A percentile compares a stretch with the other conserved stretches of the same genome.
phyloP scores from a whole-genome alignment of 2,797 vertebrate genomes.

The Pseudomugil tenellus region DNA sequence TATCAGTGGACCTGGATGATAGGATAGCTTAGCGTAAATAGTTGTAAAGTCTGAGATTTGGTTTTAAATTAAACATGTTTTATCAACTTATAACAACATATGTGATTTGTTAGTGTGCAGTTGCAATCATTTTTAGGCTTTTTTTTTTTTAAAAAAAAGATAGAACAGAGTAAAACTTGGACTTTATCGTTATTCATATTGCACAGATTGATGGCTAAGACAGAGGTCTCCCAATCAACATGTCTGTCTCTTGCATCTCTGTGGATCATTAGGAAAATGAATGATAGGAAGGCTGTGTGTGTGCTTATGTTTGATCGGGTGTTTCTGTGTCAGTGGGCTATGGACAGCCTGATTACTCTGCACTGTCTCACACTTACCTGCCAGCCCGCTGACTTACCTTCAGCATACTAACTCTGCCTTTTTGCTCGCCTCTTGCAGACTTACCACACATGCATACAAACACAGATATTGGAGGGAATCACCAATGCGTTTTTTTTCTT shows the following conservation, averaged over 20 bases:
- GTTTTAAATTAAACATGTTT: slow-evolving; percentile 4
- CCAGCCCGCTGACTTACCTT: slow-evolving; percentile 73
- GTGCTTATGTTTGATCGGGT: slow-evolving; percentile 18
- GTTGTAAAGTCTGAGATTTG: not conserved
- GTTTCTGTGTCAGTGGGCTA: slow-evolving; percentile 66
- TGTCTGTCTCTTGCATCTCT: slow-evolving; percentile 67
- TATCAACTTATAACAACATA: not conserved
- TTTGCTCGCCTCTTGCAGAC: slow-evolving; percentile 19
- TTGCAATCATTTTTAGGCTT: slow-evolving; percentile 17
- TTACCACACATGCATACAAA: slow-evolving; percentile 30
- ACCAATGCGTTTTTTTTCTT: slow-evolving; percentile 84
- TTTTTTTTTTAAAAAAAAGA: no score
- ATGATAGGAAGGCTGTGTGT: slow-evolving; percentile 49
- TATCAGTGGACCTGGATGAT: no score
- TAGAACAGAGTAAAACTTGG: slow-evolving; percentile 47
- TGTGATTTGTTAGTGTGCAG: slow-evolving; percentile 8
- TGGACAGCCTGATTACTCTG: slow-evolving; percentile 74
- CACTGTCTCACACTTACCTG: slow-evolving; percentile 77
- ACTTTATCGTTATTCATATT: slow-evolving; percentile 64
- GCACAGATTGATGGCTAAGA: slow-evolving; percentile 68
- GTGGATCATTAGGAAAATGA: slow-evolving; percentile 81
- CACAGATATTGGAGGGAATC: slow-evolving; percentile 55
- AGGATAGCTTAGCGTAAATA: not conserved
- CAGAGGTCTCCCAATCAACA: slow-evolving; percentile 72
- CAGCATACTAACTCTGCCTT: slow-evolving; percentile 75